phyloP scores from a whole-genome alignment of 2,888 invertebrate genomes.

The Harpalus rufipes region DNA sequence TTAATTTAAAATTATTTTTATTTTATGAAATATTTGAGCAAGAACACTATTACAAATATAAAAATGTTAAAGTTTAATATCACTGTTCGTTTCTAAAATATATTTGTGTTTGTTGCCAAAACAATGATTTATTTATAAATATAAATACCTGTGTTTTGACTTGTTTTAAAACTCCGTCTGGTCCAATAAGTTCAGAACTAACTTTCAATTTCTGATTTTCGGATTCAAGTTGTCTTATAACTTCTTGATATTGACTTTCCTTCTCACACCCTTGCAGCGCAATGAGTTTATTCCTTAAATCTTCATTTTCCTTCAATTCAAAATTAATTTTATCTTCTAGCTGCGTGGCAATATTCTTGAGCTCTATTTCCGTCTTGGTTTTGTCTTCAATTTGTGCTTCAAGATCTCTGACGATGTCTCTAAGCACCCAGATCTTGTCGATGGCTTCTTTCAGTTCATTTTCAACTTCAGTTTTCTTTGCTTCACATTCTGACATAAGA shows the following conservation, averaged over 20 bases:
- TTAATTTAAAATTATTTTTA: no score
- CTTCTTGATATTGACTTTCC: constrained; percentile 76
- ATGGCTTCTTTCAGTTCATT: constrained; percentile 86
- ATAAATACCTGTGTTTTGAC: constrained; percentile 76
- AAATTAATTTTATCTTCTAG: constrained; percentile 80
- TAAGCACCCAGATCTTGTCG: constrained; percentile 85
- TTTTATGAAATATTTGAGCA: no score
- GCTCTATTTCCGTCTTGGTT: constrained; percentile 81
- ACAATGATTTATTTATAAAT: constrained; percentile 39
- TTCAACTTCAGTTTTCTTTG: constrained; percentile 83
- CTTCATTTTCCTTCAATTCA: constrained; percentile 80
- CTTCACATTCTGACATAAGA: constrained; percentile 81
- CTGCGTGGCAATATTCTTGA: constrained; percentile 81
- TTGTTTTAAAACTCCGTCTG: constrained; percentile 75
- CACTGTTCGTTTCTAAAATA: no score
- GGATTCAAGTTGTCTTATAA: constrained; percentile 77
- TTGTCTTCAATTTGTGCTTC: constrained; percentile 88
- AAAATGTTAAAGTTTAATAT: no score
- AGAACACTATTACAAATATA: no score
- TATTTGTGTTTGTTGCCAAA: no score
- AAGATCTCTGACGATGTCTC: constrained; percentile 88
- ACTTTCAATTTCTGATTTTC: constrained; percentile 74
- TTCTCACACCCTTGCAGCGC: constrained; percentile 76
- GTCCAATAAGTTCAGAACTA: constrained; percentile 75
- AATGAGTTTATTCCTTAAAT: constrained; percentile 79